These are phyloP conservation scores for Pygocentrus nattereri DNA, from an alignment of 2,797 vertebrate genomes.

Conservation along the genomic window DNA sequence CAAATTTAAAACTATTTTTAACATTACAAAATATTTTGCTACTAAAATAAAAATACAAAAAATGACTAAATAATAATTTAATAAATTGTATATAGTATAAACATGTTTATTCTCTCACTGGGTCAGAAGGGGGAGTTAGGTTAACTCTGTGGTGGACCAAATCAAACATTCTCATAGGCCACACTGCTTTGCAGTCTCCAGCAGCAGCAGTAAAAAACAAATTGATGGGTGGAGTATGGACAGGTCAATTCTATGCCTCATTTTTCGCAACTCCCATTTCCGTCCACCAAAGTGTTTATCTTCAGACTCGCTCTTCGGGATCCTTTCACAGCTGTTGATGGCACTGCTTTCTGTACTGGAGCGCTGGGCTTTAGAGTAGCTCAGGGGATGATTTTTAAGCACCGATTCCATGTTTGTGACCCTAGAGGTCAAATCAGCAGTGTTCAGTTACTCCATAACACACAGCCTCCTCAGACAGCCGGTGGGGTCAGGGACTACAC, in stretches of 20 bases:
- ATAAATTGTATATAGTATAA: no score
- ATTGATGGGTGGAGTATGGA: background rate
- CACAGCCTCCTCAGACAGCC: conserved; percentile 42
- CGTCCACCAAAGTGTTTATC: conserved; percentile 38
- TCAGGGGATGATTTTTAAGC: conserved; percentile 34
- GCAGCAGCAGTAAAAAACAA: background rate
- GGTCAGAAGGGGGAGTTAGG: no score
- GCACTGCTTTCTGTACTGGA: conserved; percentile 40
- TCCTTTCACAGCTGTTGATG: conserved; percentile 46
- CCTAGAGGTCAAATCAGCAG: conserved; percentile 40
- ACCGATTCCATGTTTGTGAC: conserved; percentile 45
- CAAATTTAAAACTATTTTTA: no score
- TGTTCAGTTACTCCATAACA: conserved; percentile 56
- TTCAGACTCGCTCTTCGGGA: conserved; percentile 31
- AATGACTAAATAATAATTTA: no score
- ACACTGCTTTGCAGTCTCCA: background rate
- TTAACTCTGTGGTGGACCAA: no score
- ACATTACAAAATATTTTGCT: no score
- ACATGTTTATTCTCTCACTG: no score
- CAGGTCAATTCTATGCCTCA: conserved; percentile 14
- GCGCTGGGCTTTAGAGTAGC: conserved; percentile 22
- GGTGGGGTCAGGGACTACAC: conserved; percentile 42
- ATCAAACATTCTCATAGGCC: no score
- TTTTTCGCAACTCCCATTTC: conserved; percentile 37
- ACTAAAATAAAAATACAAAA: no score